Percentiles rank a stretch among this genome's conserved stretches.
Conservation (phyloP, 1,140 invertebrate genomes). For the Zophobas atratus region DNA sequence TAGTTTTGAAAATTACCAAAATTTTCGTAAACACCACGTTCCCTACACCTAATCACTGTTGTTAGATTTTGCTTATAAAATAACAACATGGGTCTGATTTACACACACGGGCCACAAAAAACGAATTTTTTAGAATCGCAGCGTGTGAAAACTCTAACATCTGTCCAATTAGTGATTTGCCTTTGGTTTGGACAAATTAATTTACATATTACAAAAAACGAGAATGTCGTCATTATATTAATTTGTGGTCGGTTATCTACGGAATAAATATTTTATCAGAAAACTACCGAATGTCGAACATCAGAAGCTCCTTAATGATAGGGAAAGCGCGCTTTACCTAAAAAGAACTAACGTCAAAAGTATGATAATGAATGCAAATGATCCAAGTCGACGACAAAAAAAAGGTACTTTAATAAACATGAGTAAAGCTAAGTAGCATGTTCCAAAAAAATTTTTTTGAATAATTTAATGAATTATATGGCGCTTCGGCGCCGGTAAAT, state of each 20-base stretch:
- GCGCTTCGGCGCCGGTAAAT: conserved; percentile 40
- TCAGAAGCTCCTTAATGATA: conserved; percentile 33
- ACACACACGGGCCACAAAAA: too few species aligned
- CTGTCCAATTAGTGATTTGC: neutral
- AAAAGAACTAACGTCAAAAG: conserved; percentile 39
- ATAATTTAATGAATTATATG: conserved; percentile 33
- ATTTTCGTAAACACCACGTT: too few species aligned
- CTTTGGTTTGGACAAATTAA: conserved; percentile 18
- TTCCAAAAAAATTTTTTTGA: conserved; percentile 18
- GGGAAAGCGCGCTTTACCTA: conserved; percentile 37
- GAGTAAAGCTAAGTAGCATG: conserved; percentile 40
- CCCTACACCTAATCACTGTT: too few species aligned
- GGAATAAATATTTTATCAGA: conserved; percentile 37
- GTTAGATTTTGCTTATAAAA: too few species aligned
- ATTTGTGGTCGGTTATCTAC: conserved; percentile 26
- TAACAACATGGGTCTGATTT: too few species aligned
- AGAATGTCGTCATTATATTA: conserved; percentile 12
- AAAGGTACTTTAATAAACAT: conserved; percentile 36
- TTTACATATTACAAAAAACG: conserved; percentile 15
- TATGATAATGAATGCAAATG: conserved; percentile 43
- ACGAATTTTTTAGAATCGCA: too few species aligned
- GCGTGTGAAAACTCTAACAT: neutral
- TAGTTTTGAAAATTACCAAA: too few species aligned
- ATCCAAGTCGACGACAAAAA: conserved; percentile 28
- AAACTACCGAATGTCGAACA: conserved; percentile 42